These are phyloP conservation scores for Eidolon dupreanum DNA, from an alignment of 2,797 vertebrate genomes.

Conservation along the genomic window DNA sequence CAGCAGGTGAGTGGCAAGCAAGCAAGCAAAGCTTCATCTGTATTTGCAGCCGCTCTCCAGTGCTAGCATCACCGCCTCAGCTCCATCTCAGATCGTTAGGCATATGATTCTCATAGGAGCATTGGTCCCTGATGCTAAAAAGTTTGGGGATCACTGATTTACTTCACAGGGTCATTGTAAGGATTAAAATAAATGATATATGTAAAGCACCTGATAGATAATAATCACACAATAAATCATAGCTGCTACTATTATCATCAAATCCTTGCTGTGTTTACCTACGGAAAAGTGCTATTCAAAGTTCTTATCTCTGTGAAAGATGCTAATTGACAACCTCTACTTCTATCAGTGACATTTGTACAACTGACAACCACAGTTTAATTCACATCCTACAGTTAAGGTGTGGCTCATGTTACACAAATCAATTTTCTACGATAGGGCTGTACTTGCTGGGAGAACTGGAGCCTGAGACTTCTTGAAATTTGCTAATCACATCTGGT, in stretches of 20 bases:
- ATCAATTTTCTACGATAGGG: constrained; percentile 80
- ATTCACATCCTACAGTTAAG: constrained; percentile 46
- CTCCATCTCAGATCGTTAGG: no score
- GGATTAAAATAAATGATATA: neutral
- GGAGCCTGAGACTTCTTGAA: constrained; percentile 80
- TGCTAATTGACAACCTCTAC: neutral
- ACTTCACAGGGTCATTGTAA: neutral
- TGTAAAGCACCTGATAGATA: neutral
- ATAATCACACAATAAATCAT: neutral
- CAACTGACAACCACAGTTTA: neutral
- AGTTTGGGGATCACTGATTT: no score
- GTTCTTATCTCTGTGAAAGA: constrained; percentile 40
- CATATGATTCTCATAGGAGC: no score
- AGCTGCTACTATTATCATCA: neutral
- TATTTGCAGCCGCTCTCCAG: no score
- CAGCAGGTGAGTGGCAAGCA: no score
- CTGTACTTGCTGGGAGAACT: constrained; percentile 78
- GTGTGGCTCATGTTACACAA: constrained; percentile 76
- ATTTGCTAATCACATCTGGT: constrained; percentile 89
- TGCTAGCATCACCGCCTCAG: no score
- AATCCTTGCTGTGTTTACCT: neutral
- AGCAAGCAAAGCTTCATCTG: no score
- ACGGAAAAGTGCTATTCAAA: neutral
- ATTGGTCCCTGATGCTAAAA: no score
- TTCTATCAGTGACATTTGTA: neutral